A percentile compares a stretch with the other conserved stretches of the same genome.
phyloP scores from a whole-genome alignment of 1,140 invertebrate species.

The Sinella curviseta region DNA sequence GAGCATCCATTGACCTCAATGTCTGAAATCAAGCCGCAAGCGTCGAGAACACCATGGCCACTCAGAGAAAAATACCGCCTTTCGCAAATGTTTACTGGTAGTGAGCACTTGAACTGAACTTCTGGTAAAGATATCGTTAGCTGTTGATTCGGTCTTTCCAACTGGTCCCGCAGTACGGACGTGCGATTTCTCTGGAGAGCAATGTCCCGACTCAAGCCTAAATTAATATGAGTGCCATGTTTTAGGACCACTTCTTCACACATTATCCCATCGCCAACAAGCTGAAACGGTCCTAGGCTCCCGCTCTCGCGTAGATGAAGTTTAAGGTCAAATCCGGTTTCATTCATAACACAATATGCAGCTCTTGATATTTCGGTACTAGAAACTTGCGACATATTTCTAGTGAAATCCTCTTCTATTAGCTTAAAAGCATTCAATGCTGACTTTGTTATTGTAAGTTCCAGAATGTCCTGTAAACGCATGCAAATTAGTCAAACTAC shows the following conservation, averaged over 20 bases:
- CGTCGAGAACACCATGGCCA: constrained; percentile 62
- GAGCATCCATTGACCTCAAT: constrained; percentile 69
- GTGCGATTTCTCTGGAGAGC: constrained; percentile 22
- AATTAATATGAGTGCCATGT: background rate
- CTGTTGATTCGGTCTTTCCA: constrained; percentile 47
- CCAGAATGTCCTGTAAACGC: background rate
- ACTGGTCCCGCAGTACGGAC: constrained; percentile 52
- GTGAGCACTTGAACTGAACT: constrained; percentile 50
- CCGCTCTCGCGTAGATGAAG: background rate
- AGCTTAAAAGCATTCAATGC: background rate
- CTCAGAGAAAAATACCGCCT: constrained; percentile 78
- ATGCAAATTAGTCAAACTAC: background rate
- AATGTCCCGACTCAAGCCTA: background rate
- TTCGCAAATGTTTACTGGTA: constrained; percentile 82
- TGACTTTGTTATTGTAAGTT: background rate
- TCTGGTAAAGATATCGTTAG: constrained; percentile 50
- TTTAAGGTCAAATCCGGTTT: background rate
- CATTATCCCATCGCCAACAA: background rate
- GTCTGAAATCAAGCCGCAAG: constrained; percentile 77
- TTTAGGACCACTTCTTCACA: background rate
- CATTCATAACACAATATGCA: background rate
- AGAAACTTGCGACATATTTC: background rate
- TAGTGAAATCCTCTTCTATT: background rate
- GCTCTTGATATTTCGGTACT: background rate
- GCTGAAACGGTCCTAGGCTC: background rate